Evolutionary conservation across 2,797 vertebrate species (phyloP).

Genomic region (Hafferia zeledoni): DNA sequence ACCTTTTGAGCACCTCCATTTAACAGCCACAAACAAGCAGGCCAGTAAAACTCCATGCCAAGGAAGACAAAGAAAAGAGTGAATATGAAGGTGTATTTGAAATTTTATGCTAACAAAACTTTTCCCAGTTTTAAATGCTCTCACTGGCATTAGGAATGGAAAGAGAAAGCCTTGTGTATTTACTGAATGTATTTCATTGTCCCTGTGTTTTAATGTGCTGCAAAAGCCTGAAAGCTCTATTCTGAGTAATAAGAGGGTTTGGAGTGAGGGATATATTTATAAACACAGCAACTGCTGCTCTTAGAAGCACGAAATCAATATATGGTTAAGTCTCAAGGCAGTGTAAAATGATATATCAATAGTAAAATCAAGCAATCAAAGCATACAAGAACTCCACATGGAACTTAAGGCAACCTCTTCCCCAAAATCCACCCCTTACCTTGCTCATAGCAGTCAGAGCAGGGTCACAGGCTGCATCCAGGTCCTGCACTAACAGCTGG

Average conservation of each 20-base stretch:
- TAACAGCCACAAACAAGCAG: not conserved
- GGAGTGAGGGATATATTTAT: not conserved
- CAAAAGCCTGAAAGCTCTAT: not conserved
- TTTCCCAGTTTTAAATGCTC: not conserved
- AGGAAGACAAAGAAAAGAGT: not conserved
- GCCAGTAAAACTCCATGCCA: not conserved
- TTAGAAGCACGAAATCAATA: not conserved
- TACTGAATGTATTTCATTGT: not conserved
- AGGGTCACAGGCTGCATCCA: slow-evolving; percentile 96
- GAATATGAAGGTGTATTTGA: not conserved
- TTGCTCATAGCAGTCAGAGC: slow-evolving; percentile 99
- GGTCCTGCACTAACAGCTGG: slow-evolving; percentile 95
- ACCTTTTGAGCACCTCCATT: not conserved
- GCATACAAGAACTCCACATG: not conserved
- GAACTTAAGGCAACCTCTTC: not conserved
- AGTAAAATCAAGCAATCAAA: not conserved
- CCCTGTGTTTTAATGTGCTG: not conserved
- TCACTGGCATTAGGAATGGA: not conserved
- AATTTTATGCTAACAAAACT: not conserved
- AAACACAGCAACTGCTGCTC: not conserved
- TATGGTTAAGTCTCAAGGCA: not conserved
- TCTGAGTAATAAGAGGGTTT: not conserved
- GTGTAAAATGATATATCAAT: not conserved
- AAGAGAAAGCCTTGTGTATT: not conserved
- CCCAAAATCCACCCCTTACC: slow-evolving; percentile 71